Conservation (phyloP, 1,140 invertebrate genomes). For the Trichomalopsis sarcophagae region DNA sequence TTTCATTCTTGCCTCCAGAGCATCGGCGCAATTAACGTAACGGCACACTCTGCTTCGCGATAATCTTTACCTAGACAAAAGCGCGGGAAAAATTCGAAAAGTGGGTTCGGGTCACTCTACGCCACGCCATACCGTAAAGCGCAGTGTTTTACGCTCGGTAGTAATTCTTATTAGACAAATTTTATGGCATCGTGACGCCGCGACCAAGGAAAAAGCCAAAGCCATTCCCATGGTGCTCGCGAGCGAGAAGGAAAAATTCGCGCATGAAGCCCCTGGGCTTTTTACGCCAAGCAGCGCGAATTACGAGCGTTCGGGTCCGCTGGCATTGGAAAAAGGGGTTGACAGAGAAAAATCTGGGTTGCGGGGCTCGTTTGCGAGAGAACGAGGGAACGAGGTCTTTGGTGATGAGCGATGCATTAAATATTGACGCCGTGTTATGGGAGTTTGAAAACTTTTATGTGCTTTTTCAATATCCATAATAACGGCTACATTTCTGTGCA, state of each 20-base stretch:
- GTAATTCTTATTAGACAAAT: constrained; percentile 29
- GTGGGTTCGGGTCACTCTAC: background rate
- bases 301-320: background rate
- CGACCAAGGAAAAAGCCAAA: background rate
- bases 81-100: background rate
- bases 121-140: background rate
- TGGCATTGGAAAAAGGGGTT: background rate
- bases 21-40: background rate
- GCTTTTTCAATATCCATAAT: background rate
- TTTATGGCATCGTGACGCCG: background rate
- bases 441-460: background rate
- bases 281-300: background rate
- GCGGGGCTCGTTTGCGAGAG: background rate
- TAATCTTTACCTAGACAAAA: background rate
- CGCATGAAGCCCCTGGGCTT: background rate
- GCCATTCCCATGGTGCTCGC: background rate
- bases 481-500: too few species aligned
- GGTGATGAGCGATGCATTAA: constrained; percentile 24
- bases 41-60: background rate
- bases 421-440: background rate
- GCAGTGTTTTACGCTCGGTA: background rate
- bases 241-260: background rate
- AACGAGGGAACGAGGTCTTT: background rate
- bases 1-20: too few species aligned
- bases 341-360: background rate